phyloP scores from a whole-genome alignment of 1,140 invertebrate genomes.

The Meloidogyne hapla region DNA sequence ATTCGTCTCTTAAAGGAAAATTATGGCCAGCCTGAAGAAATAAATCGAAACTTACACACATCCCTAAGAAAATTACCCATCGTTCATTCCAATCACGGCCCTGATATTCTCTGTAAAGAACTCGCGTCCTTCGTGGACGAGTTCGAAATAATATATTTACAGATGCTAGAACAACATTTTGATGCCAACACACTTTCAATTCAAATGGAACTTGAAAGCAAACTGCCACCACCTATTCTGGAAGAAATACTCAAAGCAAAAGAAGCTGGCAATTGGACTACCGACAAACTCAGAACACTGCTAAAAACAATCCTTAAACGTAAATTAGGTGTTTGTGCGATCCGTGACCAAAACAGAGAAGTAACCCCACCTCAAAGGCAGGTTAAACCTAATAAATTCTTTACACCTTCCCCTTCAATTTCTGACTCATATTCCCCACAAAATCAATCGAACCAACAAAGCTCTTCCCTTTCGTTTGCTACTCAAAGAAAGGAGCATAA shows the following conservation, averaged over 20 bases:
- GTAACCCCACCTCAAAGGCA: no score
- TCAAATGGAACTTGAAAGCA: neutral
- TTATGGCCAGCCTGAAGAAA: neutral
- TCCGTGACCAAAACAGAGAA: neutral
- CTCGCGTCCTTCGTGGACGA: neutral
- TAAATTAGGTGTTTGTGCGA: neutral
- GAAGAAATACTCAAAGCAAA: neutral
- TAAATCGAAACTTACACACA: neutral
- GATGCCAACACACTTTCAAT: neutral
- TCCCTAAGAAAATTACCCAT: neutral
- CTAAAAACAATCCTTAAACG: neutral
- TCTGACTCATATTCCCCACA: neutral
- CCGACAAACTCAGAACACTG: neutral
- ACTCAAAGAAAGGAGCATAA: neutral
- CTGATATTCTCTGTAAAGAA: neutral
- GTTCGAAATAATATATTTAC: slow-evolving; percentile 3
- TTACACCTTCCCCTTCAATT: neutral
- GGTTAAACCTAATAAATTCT: neutral
- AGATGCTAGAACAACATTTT: neutral
- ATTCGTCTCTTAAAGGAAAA: neutral
- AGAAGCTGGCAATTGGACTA: neutral
- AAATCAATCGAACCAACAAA: neutral
- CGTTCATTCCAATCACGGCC: neutral
- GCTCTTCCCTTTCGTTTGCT: neutral
- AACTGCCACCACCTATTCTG: neutral